Base-by-base conservation (phyloP, 1,140 invertebrate species). In the Calephelis virginiensis region DNA sequence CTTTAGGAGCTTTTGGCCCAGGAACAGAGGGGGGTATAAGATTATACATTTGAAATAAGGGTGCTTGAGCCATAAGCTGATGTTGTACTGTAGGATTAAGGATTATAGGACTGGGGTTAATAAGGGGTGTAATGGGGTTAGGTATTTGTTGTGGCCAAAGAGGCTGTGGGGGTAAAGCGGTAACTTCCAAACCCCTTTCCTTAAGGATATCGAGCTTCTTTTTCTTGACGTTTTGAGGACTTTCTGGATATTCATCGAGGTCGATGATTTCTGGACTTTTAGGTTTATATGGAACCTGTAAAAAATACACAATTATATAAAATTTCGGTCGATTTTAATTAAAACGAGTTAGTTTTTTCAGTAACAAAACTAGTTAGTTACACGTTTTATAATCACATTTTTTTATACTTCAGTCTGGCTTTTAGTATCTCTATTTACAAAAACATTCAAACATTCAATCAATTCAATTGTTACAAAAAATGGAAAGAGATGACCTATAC, bases 181-280 rank as follows among this genome's bases (percentile, higher is more conserved):
- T 95, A 0, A 95, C 95, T 76, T 96, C 95, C 7, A 95, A 86
- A 0, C 95, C 95, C 6, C 95, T 93, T 65, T 95, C 94, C 62
- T 95, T 94, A 17, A 96, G 86, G 37, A 95, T 95, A 63, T 96
- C 95, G 8, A 96, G 84, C 75, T 95, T 95, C 61, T 94, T 93
- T 75, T 94, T 95, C 75, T 95, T 95, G 8, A 94, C 91, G 0
- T 79, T 73, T 59, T 89, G 81, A 0, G 89, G 90, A 56, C 90
- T 91, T 48, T 91, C 90, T 0, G 89, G 89, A 71, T 92, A 92
- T 47, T 90, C 83, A 71, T 94, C 93, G 2, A 94, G 81, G 68
- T 94, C 93, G 38, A 94, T 94, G n/a, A 94, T 93, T 76, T 95
- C 94, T 1, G 94, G 93, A 3, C 92, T 93, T 71, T 92, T 92